phyloP scores from a whole-genome alignment of 2,797 vertebrate species.

The Hemitrygon akajei region DNA sequence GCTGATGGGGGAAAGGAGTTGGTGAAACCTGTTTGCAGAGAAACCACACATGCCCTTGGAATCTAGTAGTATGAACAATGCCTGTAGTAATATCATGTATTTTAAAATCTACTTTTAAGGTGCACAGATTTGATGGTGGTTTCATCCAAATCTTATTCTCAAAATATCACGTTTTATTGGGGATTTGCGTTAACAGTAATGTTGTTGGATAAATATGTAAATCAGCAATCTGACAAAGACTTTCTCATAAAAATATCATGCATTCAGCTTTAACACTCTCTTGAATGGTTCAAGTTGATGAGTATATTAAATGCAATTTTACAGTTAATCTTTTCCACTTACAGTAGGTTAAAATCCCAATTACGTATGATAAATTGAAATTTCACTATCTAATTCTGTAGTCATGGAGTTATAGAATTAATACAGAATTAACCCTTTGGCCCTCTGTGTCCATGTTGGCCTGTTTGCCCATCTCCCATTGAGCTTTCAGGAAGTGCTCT shows the following conservation, averaged over 20 bases:
- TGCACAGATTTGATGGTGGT: neutral
- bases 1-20: neutral
- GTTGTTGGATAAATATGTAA: neutral
- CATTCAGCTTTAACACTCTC: neutral
- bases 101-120: slow-evolving; percentile 20
- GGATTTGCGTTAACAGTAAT: neutral
- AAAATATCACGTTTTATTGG: slow-evolving; percentile 8
- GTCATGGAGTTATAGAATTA: neutral
- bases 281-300: neutral
- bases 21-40: neutral
- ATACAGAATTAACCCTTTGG: too few species aligned
- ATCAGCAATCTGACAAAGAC: neutral
- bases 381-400: neutral
- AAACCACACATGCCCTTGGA: neutral
- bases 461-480: neutral
- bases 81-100: neutral
- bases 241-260: neutral
- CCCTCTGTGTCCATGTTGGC: too few species aligned
- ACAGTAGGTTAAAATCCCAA: neutral
- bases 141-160: neutral
- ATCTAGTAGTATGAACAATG: slow-evolving; percentile 8
- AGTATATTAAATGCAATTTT: neutral
- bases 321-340: neutral
- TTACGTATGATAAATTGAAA: neutral
- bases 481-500: neutral